phyloP scores from a whole-genome alignment of 2,888 invertebrate species.

The Malacosoma neustria region DNA sequence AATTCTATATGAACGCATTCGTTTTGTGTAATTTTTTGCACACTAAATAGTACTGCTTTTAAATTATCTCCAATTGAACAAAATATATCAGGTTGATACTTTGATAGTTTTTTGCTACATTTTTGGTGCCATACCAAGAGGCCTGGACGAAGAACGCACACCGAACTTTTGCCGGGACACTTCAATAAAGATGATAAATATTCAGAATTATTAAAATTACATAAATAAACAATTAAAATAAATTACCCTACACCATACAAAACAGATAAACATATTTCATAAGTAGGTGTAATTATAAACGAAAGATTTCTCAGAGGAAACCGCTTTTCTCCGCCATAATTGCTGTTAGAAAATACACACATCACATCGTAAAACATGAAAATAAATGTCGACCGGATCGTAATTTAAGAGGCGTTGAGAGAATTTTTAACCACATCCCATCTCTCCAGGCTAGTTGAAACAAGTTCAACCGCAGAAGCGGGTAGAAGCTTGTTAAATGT shows the following conservation, averaged over 20 bases:
- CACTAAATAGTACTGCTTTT: no score
- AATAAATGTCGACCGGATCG: constrained; percentile 6
- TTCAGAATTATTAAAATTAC: no score
- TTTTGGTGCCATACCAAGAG: no score
- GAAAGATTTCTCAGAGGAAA: background rate
- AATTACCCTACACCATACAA: no score
- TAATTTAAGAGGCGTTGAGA: constrained; percentile 15
- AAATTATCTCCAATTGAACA: no score
- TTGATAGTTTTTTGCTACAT: no score
- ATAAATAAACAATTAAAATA: background rate
- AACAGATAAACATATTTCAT: background rate
- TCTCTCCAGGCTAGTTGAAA: constrained; percentile 23
- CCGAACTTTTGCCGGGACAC: no score
- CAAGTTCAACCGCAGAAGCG: constrained; percentile 26
- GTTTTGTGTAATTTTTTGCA: no score
- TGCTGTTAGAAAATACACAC: background rate
- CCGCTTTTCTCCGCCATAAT: background rate
- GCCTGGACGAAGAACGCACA: no score
- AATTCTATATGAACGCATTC: no score
- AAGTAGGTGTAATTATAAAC: background rate
- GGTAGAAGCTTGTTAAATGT: constrained; percentile 15
- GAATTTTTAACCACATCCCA: constrained; percentile 30
- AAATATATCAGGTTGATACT: no score
- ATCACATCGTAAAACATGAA: background rate
- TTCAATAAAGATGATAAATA: no score